phyloP scores from a whole-genome alignment of 2,113 vertebrate genomes.

The Pollimyrus isidori region DNA sequence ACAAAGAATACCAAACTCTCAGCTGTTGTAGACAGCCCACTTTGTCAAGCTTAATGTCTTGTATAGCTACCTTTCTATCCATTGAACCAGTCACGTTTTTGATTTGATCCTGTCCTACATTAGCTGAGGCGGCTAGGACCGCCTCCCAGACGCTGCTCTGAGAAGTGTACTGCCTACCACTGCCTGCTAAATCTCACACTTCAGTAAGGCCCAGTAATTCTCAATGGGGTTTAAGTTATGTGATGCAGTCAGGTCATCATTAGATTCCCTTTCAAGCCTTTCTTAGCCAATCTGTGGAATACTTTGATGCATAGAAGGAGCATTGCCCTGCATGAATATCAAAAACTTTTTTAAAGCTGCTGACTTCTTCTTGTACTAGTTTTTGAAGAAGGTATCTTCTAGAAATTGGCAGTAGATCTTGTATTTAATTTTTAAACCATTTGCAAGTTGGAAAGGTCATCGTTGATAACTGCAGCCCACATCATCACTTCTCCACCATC shows the following conservation, averaged over 20 bases:
- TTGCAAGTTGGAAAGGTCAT: neutral
- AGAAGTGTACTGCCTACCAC: neutral
- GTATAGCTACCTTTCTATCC: neutral
- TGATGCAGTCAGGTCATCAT: neutral
- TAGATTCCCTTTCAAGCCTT: neutral
- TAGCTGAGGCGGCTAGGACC: neutral
- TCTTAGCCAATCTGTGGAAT: neutral
- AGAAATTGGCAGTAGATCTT: neutral
- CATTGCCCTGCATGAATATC: neutral
- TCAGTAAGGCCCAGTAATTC: neutral
- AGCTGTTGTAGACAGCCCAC: neutral
- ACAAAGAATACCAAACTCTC: neutral
- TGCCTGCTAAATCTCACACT: neutral
- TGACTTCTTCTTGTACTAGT: neutral
- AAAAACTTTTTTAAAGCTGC: neutral
- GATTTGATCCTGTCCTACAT: neutral
- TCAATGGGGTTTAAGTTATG: neutral
- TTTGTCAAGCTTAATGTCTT: neutral
- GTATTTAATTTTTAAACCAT: neutral
- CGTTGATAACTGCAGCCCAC: neutral
- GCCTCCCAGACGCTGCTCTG: neutral
- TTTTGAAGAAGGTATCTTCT: neutral
- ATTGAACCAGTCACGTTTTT: neutral
- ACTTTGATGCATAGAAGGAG: neutral
- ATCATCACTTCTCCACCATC: neutral